Base-by-base conservation (phyloP, 2,888 invertebrate species). In the Synanthedon tipuliformis region DNA sequence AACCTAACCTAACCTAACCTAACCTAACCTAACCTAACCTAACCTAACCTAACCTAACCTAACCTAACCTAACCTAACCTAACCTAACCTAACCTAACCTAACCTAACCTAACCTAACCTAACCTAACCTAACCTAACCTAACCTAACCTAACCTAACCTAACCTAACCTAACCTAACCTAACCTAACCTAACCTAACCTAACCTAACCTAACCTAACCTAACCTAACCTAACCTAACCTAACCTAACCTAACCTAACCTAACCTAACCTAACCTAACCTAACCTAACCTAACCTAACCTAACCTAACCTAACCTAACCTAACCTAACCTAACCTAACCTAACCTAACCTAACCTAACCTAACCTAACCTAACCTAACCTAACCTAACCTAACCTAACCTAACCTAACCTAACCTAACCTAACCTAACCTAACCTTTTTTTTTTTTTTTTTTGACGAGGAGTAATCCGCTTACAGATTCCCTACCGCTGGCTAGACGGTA, bases 401-500 rank as follows among this genome's bases (percentile, higher is more conserved):
- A 11, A 49, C 49, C 49, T 49, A 49, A 49, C 54, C 54, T 54
- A 54, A 51, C 54, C 54, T 50, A 54, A 54, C 54, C 54, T 51
- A 54, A 54, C 54, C 54, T 54, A 54, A 54, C 54, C 54, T 54
- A 54, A 54, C 54, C 54, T 54, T n/a, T n/a, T n/a, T n/a, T n/a
- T n/a, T n/a, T n/a, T n/a, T n/a, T n/a, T n/a, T n/a, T n/a, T n/a
- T n/a, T n/a, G n/a, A n/a, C n/a, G n/a, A n/a, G n/a, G n/a, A n/a
- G n/a, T n/a, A n/a, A n/a, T n/a, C n/a, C n/a, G n/a, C n/a, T n/a
- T n/a, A n/a, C n/a, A n/a, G n/a, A n/a, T n/a, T n/a, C n/a, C n/a
- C n/a, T n/a, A n/a, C n/a, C n/a, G n/a, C n/a, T n/a, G n/a, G n/a
- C n/a, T n/a, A n/a, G n/a, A n/a, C n/a, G n/a, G n/a, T n/a, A n/a